Conservation (phyloP, 2,797 vertebrate genomes). For the Argentina silus region DNA sequence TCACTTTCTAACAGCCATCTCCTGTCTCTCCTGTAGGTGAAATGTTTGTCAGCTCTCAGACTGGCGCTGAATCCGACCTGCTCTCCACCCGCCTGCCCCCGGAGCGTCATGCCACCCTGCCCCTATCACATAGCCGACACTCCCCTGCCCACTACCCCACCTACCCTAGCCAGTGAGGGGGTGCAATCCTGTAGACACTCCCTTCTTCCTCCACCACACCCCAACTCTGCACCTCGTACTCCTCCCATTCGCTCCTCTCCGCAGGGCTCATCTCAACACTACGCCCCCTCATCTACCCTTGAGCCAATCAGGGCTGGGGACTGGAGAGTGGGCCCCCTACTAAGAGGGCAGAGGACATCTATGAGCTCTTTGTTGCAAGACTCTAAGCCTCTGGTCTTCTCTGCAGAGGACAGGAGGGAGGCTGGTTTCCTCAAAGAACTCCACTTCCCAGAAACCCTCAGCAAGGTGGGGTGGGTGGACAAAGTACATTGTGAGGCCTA, state of each 20-base stretch:
- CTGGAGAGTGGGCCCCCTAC: background rate
- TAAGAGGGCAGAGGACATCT: background rate
- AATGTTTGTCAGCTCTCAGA: conserved; percentile 64
- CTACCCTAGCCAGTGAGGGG: conserved; percentile 70
- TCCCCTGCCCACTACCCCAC: conserved; percentile 66
- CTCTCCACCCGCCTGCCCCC: conserved; percentile 74
- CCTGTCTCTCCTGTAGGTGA: conserved; percentile 74
- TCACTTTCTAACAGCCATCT: conserved; percentile 8
- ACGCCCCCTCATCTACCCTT: background rate
- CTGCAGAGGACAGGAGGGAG: background rate
- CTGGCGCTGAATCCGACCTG: conserved; percentile 83
- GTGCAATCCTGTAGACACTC: conserved; percentile 11
- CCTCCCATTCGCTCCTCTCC: background rate
- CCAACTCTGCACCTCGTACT: background rate
- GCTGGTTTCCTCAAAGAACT: conserved; percentile 27
- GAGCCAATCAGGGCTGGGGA: conserved; percentile 4
- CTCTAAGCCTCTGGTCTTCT: background rate
- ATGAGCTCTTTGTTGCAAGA: conserved; percentile 13
- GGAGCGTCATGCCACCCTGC: conserved; percentile 60
- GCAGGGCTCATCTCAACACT: background rate
- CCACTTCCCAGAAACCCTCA: conserved; percentile 22
- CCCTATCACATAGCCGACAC: conserved; percentile 55
- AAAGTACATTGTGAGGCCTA: conserved; percentile 13
- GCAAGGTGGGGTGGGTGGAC: background rate
- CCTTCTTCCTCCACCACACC: background rate